phyloP scores from a whole-genome alignment of 2,888 invertebrate species.

The Drosophila eohydei region DNA sequence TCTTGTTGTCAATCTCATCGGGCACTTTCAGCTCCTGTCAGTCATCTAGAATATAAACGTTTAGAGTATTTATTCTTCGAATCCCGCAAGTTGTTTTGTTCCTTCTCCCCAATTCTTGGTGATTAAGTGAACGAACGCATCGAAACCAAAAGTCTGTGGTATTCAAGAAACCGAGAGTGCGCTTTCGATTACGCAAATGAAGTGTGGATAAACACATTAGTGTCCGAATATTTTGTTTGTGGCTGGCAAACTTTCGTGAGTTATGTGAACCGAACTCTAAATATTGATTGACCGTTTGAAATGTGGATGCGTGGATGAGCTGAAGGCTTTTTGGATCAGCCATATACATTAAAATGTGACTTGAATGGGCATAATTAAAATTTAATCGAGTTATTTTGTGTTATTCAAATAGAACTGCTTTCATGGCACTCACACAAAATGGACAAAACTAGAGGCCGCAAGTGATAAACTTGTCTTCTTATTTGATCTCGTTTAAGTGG shows the following conservation, averaged over 20 bases:
- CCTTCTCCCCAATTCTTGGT: neutral
- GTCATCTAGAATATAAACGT: neutral
- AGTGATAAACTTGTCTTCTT: slow-evolving; percentile 47
- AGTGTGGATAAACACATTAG: slow-evolving; percentile 72
- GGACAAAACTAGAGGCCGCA: slow-evolving; percentile 35
- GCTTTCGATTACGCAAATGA: slow-evolving; percentile 64
- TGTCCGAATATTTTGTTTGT: slow-evolving; percentile 51
- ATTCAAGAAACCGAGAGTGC: slow-evolving; percentile 60
- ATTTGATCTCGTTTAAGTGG: slow-evolving; percentile 51
- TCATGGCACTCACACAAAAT: slow-evolving; percentile 39
- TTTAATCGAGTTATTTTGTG: slow-evolving; percentile 38
- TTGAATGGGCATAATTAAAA: slow-evolving; percentile 37
- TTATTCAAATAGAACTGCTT: slow-evolving; percentile 54
- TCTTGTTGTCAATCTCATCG: no score
- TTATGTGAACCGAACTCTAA: slow-evolving; percentile 34
- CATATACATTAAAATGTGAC: slow-evolving; percentile 6
- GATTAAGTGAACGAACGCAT: slow-evolving; percentile 71
- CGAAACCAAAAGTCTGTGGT: slow-evolving; percentile 67
- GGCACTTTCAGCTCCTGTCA: neutral
- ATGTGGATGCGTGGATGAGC: neutral
- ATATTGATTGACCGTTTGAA: slow-evolving; percentile 47
- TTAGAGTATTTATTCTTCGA: slow-evolving; percentile 4
- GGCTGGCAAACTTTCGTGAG: slow-evolving; percentile 60
- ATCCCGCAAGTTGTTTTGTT: neutral
- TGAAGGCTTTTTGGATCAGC: slow-evolving; percentile 32